Percentiles rank a stretch among this genome's conserved stretches.
Conservation (phyloP, 2,888 invertebrate species). For the Crioceris asparagi region DNA sequence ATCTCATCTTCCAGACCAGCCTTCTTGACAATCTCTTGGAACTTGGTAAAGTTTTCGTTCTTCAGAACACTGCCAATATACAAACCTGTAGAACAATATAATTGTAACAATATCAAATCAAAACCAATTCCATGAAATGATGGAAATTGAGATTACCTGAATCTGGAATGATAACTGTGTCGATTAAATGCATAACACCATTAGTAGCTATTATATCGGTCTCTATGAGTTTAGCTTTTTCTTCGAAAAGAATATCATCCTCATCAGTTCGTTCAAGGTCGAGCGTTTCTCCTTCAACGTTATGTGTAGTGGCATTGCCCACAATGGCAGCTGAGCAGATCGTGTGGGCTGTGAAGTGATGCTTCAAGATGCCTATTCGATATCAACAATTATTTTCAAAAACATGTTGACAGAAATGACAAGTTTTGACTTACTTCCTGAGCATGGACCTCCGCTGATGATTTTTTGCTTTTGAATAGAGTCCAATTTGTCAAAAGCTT, state of each 20-base stretch:
- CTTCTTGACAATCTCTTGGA: slow-evolving; percentile 44
- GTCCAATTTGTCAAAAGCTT: slow-evolving; percentile 52
- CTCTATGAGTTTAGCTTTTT: slow-evolving; percentile 46
- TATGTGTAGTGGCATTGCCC: slow-evolving; percentile 42
- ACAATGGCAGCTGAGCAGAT: slow-evolving; percentile 54
- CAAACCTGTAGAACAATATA: slow-evolving; percentile 27
- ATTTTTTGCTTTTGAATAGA: slow-evolving; percentile 42
- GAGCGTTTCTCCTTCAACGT: slow-evolving; percentile 40
- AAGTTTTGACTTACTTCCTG: slow-evolving; percentile 42
- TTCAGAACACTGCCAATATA: slow-evolving; percentile 40
- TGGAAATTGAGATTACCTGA: slow-evolving; percentile 26
- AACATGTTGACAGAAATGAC: background rate
- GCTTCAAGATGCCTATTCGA: slow-evolving; percentile 49
- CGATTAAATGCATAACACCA: slow-evolving; percentile 62
- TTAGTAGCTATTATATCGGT: slow-evolving; percentile 57
- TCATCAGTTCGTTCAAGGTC: slow-evolving; percentile 41
- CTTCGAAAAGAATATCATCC: slow-evolving; percentile 46
- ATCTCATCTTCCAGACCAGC: slow-evolving; percentile 46
- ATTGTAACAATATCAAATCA: background rate
- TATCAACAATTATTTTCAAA: background rate
- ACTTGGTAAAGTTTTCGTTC: slow-evolving; percentile 50
- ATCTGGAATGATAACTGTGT: slow-evolving; percentile 53
- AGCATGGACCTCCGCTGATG: slow-evolving; percentile 47
- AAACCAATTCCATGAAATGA: background rate
- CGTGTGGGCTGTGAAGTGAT: slow-evolving; percentile 56